phyloP scores from a whole-genome alignment of 2,797 vertebrate genomes.

The Chloroceryle amazona region DNA sequence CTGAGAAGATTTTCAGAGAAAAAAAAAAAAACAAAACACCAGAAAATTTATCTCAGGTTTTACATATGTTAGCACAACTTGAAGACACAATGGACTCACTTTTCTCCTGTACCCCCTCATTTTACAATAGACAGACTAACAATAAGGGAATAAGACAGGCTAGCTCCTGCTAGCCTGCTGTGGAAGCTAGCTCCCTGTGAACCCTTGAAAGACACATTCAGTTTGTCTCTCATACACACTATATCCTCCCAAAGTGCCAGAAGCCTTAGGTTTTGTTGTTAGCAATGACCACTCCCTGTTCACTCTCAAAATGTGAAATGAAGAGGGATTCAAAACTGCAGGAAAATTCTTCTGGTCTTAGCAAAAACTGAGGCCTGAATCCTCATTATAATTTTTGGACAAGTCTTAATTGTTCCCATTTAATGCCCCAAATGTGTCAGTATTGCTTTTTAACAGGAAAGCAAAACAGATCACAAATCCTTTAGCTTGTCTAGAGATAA shows the following conservation, averaged over 20 bases:
- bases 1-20: not conserved
- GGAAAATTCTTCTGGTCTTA: not conserved
- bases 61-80: not conserved
- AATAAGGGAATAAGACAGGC: not conserved
- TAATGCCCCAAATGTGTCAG: not conserved
- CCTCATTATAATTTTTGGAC: not conserved
- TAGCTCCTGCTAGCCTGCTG: too few species aligned
- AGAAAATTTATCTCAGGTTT: not conserved
- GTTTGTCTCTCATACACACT: not conserved
- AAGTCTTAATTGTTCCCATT: not conserved
- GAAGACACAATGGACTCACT: not conserved
- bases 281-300: not conserved
- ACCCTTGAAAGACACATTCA: not conserved
- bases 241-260: not conserved
- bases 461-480: not conserved
- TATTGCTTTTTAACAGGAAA: not conserved
- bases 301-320: not conserved
- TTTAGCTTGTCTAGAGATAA: not conserved
- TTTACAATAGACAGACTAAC: not conserved
- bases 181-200: not conserved
- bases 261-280: not conserved
- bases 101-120: not conserved
- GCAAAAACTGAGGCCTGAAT: not conserved
- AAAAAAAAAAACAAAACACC: not conserved
- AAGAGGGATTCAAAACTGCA: not conserved